Evolutionary conservation across 2,113 vertebrate genomes (phyloP), one percentile per base, ranked within the genome.

Genomic region (Manacus vitellinus): DNA sequence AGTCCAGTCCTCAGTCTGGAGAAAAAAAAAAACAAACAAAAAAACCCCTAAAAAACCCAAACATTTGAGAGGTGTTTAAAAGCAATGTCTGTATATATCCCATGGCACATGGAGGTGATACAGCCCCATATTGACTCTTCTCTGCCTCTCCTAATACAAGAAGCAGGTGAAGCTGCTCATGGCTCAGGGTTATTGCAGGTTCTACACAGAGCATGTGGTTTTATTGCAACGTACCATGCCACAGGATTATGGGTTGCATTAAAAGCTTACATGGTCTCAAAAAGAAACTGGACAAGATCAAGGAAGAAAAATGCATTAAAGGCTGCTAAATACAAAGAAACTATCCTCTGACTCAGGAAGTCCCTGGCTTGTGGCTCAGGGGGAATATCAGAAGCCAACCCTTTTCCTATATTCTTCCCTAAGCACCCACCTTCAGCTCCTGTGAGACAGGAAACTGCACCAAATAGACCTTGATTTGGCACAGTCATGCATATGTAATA

Each of bases 51-150:
- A 41, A 41, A 41, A 41, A 9, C 8, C 6, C 15, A 22, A 35
- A 54, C 2, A 28, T 63, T 46, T 85, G 20, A 58, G 24, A 33
- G 13, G 4, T 33, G 6, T 68, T 88, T 47, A 12, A n/a, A 24
- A 35, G 35, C 11, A 8, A 37, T 5, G 4, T 59, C 39, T 68
- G 43, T 27, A 52, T 1, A 0, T 14, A 33, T 2, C 8, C 16
- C 8, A 1, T 0, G 1, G 58, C 16, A 55, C 23, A 19, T 0
- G 2, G 72, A 76, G 21, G 14, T 28, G 16, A 35, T 15, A 56
- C 27, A 14, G 23, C 11, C 28, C 10, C 14, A 10, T 6, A 13
- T 0, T 11, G 67, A 21, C 12, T 22, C 31, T 27, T 47, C 23
- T 7, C 24, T 41, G 11, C 10, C 14, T 31, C n/a, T 72, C 30